Evolutionary conservation across 2,888 invertebrate genomes (phyloP).

Genomic region (Diloba caeruleocephala): DNA sequence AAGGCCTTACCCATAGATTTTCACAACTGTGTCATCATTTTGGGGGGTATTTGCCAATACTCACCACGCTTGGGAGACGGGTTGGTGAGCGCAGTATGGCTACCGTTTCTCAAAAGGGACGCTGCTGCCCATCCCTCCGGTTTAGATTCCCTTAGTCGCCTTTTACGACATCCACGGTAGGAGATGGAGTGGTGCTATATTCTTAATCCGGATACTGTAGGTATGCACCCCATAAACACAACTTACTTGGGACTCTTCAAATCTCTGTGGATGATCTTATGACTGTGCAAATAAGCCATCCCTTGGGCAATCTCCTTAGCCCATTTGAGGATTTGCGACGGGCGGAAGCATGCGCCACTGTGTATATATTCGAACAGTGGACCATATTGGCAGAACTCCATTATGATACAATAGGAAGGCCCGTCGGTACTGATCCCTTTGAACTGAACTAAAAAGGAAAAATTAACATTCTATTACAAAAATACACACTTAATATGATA

Average conservation of each 20-base stretch:
- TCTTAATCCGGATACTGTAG: too few species aligned
- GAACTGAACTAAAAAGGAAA: conserved; percentile 85
- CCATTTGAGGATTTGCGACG: conserved; percentile 97
- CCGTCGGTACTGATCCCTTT: conserved; percentile 97
- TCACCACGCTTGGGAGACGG: too few species aligned
- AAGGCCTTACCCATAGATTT: too few species aligned
- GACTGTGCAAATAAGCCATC: conserved; percentile 98
- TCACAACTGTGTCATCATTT: too few species aligned
- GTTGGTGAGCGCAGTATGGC: too few species aligned
- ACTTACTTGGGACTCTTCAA: conserved; percentile 99
- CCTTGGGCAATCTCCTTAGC: conserved; percentile 98
- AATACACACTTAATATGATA: not conserved
- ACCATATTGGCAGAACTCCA: conserved; percentile 99
- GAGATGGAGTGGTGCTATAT: too few species aligned
- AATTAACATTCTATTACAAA: not conserved
- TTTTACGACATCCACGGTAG: too few species aligned
- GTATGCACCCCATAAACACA: not conserved
- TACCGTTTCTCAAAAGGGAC: too few species aligned
- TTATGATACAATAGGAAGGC: conserved; percentile 98
- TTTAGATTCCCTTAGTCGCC: too few species aligned
- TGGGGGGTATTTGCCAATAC: too few species aligned
- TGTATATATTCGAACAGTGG: conserved; percentile 97
- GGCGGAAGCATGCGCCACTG: conserved; percentile 95
- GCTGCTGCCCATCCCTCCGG: too few species aligned
- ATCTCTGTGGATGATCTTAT: conserved; percentile 99